A percentile compares a stretch with the other conserved stretches of the same genome.
Evolutionary conservation across 2,797 vertebrate genomes (phyloP).

Genomic region (Acropternis orthonyx): DNA sequence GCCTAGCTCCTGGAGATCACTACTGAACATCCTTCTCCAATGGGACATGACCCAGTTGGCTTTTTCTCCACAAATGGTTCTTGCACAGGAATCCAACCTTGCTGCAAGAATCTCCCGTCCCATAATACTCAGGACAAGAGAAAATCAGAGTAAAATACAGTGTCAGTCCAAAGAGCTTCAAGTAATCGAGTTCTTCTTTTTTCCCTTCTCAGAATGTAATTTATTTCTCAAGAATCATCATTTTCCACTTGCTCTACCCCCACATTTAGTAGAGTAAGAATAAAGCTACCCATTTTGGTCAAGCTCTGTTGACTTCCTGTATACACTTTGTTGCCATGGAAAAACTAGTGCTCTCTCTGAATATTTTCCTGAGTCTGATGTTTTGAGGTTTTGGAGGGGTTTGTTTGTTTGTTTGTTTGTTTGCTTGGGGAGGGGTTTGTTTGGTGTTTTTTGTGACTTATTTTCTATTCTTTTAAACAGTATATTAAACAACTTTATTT

Average conservation of each 20-base stretch:
- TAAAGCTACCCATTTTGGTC: background rate
- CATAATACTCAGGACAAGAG: background rate
- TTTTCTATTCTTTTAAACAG: background rate
- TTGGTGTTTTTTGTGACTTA: background rate
- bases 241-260: background rate
- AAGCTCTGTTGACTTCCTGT: background rate
- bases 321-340: background rate
- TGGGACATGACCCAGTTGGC: accelerated
- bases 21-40: background rate
- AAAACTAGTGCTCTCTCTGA: background rate
- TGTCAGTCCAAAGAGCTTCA: background rate
- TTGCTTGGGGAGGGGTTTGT: too few relatives aligned
- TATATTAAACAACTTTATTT: background rate
- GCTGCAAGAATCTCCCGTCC: background rate
- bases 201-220: background rate
- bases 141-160: background rate
- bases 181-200: background rate
- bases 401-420: background rate
- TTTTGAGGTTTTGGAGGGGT: background rate
- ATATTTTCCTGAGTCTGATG: background rate
- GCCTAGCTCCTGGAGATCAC: background rate
- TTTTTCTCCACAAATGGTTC: background rate
- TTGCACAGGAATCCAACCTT: background rate
- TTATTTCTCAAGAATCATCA: background rate
- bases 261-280: background rate